These are phyloP conservation scores for Notolepis coatsorum DNA, from an alignment of 2,797 vertebrate genomes.

Conservation along the genomic window DNA sequence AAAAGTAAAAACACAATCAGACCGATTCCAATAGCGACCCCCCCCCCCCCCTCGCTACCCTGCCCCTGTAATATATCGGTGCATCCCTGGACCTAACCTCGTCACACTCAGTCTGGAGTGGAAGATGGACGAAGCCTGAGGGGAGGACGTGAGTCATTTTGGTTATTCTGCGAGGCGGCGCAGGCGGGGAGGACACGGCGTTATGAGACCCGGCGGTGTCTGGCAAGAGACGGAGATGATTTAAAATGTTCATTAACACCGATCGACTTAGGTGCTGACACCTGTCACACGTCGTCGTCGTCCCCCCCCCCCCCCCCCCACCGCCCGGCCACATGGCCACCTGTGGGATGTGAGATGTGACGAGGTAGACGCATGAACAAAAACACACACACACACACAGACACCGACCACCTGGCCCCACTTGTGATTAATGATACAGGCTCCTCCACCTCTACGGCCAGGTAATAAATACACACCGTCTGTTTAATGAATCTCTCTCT, in stretches of 20 bases:
- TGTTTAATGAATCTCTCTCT: conserved; percentile 51
- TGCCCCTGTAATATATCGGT: no score
- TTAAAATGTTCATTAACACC: conserved; percentile 85
- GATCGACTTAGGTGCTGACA: conserved; percentile 71
- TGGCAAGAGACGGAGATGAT: conserved; percentile 65
- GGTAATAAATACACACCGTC: conserved; percentile 64
- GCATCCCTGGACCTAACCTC: no score
- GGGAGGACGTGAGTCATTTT: no score
- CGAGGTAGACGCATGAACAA: not conserved
- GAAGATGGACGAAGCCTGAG: no score
- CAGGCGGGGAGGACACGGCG: not conserved
- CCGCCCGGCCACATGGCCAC: conserved; percentile 44
- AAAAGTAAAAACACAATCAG: no score
- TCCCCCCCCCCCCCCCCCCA: no score
- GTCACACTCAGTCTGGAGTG: no score
- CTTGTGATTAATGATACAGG: conserved; percentile 46
- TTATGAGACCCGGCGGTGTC: conserved; percentile 50
- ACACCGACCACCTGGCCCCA: conserved; percentile 68
- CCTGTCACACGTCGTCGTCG: conserved; percentile 57
- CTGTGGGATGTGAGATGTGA: conserved; percentile 27
- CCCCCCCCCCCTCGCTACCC: no score
- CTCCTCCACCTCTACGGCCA: conserved; percentile 60
- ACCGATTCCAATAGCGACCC: no score
- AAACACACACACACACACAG: not conserved
- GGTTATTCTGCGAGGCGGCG: not conserved